A percentile compares a stretch with the other conserved stretches of the same genome.
Evolutionary conservation across 37 sponge, comb jelly and placozoan genomes (phyloP).

Genomic region (Bolinopsis microptera): DNA sequence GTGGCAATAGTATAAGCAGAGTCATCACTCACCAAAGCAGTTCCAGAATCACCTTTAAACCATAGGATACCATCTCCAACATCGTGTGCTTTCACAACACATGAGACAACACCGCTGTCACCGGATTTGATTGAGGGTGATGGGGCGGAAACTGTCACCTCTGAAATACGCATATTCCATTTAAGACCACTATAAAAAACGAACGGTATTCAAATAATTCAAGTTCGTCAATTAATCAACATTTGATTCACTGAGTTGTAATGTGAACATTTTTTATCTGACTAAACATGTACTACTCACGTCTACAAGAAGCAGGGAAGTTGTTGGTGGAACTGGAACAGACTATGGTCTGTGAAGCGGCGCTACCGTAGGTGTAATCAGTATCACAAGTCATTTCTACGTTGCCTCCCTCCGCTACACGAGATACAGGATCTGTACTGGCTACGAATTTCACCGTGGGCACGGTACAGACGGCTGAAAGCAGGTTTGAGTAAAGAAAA

Average conservation of each 20-base stretch:
- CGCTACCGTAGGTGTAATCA: not conserved
- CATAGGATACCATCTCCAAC: not conserved
- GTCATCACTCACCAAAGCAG: not conserved
- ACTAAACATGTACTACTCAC: too few species aligned
- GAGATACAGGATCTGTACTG: not conserved
- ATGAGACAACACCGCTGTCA: not conserved
- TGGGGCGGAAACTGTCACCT: not conserved
- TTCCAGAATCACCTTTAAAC: not conserved
- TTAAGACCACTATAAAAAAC: too few species aligned
- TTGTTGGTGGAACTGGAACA: not conserved
- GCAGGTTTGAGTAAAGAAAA: not conserved
- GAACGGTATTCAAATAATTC: too few species aligned
- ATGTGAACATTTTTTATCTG: too few species aligned
- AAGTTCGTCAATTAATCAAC: too few species aligned
- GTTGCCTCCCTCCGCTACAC: not conserved
- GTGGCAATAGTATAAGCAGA: constrained; percentile 3
- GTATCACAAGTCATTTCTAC: constrained; percentile 15
- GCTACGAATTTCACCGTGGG: not conserved
- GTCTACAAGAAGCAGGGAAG: constrained; percentile 59
- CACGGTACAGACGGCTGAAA: not conserved
- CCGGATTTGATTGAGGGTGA: not conserved
- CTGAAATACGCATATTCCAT: too few species aligned
- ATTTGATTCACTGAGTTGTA: too few species aligned
- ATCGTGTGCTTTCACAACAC: not conserved
- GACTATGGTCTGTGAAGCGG: not conserved